Evolutionary conservation across 1,140 invertebrate genomes (phyloP), one percentile per base, ranked within the genome.

Genomic region (Drosophila kikkawai): DNA sequence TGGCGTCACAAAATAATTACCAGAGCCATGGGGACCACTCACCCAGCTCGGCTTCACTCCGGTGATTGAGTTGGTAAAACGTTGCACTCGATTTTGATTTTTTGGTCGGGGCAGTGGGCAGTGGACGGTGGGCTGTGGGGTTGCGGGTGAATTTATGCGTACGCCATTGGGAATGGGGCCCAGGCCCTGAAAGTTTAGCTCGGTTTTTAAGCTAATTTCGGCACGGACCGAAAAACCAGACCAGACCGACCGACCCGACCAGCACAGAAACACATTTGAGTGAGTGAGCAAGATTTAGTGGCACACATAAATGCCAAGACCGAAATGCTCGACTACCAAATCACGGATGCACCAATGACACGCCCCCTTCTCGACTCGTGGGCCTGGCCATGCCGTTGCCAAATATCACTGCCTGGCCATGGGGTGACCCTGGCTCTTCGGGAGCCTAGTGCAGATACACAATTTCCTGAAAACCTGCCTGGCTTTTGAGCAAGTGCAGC

Each of bases 1-100:
- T 75, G 63, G 78, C 84, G 79, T 90, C 86, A 85, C 85, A 90
- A 90, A 90, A 90, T 90, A 90, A 90, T 90, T 90, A 90, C 85
- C 85, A 90, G 77, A 75, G 75, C 74, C 75, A 71, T 75, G 71
- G 71, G 78, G 53, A 42, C 66, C 42, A 59, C 53, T 57, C 55
- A 65, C 64, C 65, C 47, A 48, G 55, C 48, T 53, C 42, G 56
- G 61, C 60, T 65, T 55, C 26, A 39, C 44, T 56, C 75, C 55
- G 75, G 82, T 90, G 86, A 90, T 90, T 91, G 86, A 90, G 86
- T 90, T 90, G 82, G 76, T 75, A 90, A 91, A 82, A 77, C 86
- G 82, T 78, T 88, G 85, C 85, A 75, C 74, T 79, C 84, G 85
- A 90, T 87, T 87, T 88, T 82, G 79, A 88, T 84, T 88, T 88